Evolutionary conservation across 2,113 vertebrate genomes (phyloP), one percentile per base, ranked within the genome.

Genomic region (Chunga burmeisteri): DNA sequence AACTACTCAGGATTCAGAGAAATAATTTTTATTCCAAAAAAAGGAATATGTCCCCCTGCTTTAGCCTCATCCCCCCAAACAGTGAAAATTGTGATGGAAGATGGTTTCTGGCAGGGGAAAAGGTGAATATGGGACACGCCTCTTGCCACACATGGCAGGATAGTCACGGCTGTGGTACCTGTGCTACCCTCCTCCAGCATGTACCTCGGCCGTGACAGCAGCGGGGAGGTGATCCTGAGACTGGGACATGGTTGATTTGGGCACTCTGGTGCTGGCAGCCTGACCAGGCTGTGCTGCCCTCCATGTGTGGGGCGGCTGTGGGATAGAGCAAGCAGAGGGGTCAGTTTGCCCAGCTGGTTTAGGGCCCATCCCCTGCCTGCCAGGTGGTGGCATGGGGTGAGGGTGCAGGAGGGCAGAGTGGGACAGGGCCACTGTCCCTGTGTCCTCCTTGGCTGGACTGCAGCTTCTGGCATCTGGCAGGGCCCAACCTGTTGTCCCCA

Each of bases 161-260:
- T 25, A 13, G 59, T 23, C 50, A 8, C 12, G 62, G 66, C 56
- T 3, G 6, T 44, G 56, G 23, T 53, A 38, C 56, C 42, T 26
- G 36, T 11, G 16, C 29, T 55, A 16, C 9, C 14, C 26, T 13
- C 25, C 40, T 44, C n/a, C 40, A 68, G 85, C 27, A 8, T 1
- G 2, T 47, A 5, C 42, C 32, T 34, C 0, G 1, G 44, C 86
- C 59, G 38, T 73, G 68, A n/a, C 70, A 66, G 59, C n/a, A 47
- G 34, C 0, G 7, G 73, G 47, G 44, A 61, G 50, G 26, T 22
- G 38, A 72, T n/a, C 56, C 32, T 2, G 32, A 32, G 66, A 25
- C 3, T 34, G 40, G 74, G n/a, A 14, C 2, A 1, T 9, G 10
- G 7, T 17, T 1, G 19, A 11, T 13, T 65, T 66, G 44, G 36